These are phyloP conservation scores for Tetragnatha montana DNA, from an alignment of 2,888 invertebrate genomes.

Conservation along the genomic window DNA sequence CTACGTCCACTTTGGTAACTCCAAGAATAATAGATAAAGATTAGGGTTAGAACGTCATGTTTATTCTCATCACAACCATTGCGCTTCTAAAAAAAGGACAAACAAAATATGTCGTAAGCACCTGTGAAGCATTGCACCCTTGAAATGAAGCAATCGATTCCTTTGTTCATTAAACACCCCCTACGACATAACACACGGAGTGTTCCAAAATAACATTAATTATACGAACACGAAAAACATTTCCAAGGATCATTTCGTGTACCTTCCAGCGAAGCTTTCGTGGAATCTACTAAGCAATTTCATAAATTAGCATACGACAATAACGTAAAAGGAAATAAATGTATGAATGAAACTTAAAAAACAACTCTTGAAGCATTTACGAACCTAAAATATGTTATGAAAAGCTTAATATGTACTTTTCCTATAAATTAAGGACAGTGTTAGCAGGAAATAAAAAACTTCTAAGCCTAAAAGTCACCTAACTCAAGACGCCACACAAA, in stretches of 20 bases:
- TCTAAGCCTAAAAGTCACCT: slow-evolving; percentile 66
- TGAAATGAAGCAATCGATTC: neutral
- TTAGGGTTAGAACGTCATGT: neutral
- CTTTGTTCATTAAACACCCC: neutral
- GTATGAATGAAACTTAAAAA: neutral
- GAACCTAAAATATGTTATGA: neutral
- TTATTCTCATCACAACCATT: neutral
- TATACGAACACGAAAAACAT: neutral
- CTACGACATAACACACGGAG: neutral
- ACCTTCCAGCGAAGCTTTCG: slow-evolving; percentile 10
- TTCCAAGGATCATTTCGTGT: neutral
- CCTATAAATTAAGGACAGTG: slow-evolving; percentile 28
- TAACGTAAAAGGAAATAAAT: slow-evolving; percentile 4
- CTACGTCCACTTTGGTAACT: too few relatives aligned
- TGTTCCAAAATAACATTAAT: neutral
- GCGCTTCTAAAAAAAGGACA: neutral
- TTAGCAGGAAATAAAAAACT: slow-evolving; percentile 61
- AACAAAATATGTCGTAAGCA: neutral
- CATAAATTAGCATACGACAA: slow-evolving; percentile 53
- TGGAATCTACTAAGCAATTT: slow-evolving; percentile 26
- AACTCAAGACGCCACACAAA: slow-evolving; percentile 57
- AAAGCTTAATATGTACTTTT: neutral
- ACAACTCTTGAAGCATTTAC: neutral
- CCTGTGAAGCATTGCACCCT: neutral
- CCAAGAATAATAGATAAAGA: too few relatives aligned